phyloP scores from a whole-genome alignment of 2,888 invertebrate species.

The Lochmaea capreae region DNA sequence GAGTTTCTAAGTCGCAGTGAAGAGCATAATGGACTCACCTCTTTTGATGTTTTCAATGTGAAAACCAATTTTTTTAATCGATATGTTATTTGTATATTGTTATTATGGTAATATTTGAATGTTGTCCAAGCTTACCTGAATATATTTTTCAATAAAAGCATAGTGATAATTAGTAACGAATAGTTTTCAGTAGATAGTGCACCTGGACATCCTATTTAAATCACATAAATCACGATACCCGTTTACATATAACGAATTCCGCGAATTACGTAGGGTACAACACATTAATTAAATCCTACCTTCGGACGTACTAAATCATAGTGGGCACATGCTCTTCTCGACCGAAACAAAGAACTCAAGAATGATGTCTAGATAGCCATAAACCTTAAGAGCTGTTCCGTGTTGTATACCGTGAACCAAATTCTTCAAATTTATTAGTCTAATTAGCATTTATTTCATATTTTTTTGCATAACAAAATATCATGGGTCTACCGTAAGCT shows the following conservation, averaged over 20 bases:
- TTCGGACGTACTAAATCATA: slow-evolving; percentile 32
- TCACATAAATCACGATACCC: slow-evolving; percentile 19
- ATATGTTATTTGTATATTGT: too few relatives aligned
- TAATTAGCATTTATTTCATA: not conserved
- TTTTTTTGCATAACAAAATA: not conserved
- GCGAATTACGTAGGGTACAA: slow-evolving; percentile 23
- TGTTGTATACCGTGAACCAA: slow-evolving; percentile 31
- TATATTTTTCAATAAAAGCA: not conserved
- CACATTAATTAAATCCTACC: slow-evolving; percentile 29
- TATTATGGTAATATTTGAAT: too few relatives aligned
- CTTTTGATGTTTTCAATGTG: too few relatives aligned
- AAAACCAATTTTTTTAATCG: too few relatives aligned
- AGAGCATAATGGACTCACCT: too few relatives aligned
- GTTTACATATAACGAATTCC: slow-evolving; percentile 27
- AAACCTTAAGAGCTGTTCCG: slow-evolving; percentile 33
- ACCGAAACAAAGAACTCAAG: slow-evolving; percentile 36
- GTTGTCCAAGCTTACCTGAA: not conserved
- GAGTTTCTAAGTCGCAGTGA: too few relatives aligned
- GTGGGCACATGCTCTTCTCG: slow-evolving; percentile 25
- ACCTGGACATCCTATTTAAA: slow-evolving; percentile 28
- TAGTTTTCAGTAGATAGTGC: slow-evolving; percentile 27
- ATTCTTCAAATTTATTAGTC: slow-evolving; percentile 19
- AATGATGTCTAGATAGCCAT: slow-evolving; percentile 35
- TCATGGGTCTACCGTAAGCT: not conserved
- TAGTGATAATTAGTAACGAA: slow-evolving; percentile 18